Evolutionary conservation across 2,888 invertebrate genomes (phyloP).

Genomic region (Fragum fragum): DNA sequence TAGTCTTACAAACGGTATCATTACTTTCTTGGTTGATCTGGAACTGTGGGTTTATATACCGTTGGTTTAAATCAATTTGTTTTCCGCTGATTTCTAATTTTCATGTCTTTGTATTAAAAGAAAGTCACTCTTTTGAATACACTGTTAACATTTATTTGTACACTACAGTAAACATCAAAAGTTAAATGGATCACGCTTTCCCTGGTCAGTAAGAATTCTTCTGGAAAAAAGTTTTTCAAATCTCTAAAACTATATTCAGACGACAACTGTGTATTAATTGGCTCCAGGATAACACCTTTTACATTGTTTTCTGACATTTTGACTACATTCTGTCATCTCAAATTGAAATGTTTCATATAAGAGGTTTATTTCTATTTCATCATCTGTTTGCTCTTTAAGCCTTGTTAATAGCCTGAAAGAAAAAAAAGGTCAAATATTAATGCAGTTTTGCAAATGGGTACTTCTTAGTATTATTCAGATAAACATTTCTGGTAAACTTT

Average conservation of each 20-base stretch:
- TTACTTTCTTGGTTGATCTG: constrained; percentile 28
- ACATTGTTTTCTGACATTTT: constrained; percentile 17
- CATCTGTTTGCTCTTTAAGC: constrained; percentile 14
- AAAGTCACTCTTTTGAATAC: constrained; percentile 27
- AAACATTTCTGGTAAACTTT: too few relatives aligned
- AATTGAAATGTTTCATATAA: constrained; percentile 31
- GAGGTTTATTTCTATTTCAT: constrained; percentile 22
- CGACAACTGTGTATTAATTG: constrained; percentile 11
- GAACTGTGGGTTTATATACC: constrained; percentile 20
- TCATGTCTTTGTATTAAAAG: constrained; percentile 12
- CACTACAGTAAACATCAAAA: constrained; percentile 14
- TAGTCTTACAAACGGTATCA: constrained; percentile 12
- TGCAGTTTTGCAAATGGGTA: too few relatives aligned
- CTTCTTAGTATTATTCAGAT: too few relatives aligned
- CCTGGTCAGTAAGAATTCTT: constrained; percentile 23
- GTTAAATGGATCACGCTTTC: constrained; percentile 16
- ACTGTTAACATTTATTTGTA: constrained; percentile 21
- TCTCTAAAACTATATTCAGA: constrained; percentile 27
- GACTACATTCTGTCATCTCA: constrained; percentile 23
- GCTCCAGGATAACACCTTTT: constrained; percentile 26
- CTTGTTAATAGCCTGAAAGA: constrained; percentile 29
- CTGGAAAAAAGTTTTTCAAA: constrained; percentile 7
- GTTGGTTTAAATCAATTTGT: background rate
- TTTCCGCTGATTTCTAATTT: constrained; percentile 23
- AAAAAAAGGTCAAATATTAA: background rate